Evolutionary conservation across 2,797 vertebrate species (phyloP), one percentile per base, ranked within the genome.

Genomic region (Trachurus trachurus): DNA sequence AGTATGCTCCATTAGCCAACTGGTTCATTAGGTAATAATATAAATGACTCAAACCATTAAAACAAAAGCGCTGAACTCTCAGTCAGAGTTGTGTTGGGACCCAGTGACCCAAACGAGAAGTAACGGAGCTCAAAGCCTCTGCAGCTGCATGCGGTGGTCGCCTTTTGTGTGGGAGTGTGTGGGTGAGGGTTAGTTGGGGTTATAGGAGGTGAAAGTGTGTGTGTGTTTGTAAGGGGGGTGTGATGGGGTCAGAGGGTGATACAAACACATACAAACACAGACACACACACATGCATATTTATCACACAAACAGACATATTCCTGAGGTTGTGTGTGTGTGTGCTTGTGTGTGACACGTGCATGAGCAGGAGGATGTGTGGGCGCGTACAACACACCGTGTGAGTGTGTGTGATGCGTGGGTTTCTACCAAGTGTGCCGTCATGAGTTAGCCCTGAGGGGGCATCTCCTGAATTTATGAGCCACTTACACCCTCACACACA

Each of bases 381-480:
- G 40, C 10, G 10, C 40, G 19, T 37, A 11, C 31, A 58, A 37
- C 56, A 37, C 56, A 37, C 31, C 11, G 56, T 53, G 29, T 57
- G 56, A 34, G 15, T 37, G 29, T 17, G 29, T 57, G 4, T 59
- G 16, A 16, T 66, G n/a, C 42, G 17, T 65, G 67, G 9, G 12
- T 74, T 26, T 44, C 0, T 39, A 57, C 29, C 13, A 60, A 68
- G 75, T 69, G 82, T 80, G 73, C 56, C 40, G 1, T 6, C 53
- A 29, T 66, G 42, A 71, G 40, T 7, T 1, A 19, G 15, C 64
- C 53, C 63, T 69, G 59, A 72, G 26, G 70, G 70, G 19, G 77
- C 15, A 63, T 71, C 64, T 74, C 65, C 70, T 77, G 66, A 82
- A 80, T 91, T 83, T 80, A 84, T 82, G 39, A 71, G 39, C 80